Percentiles rank a stretch among this genome's conserved stretches.
Evolutionary conservation across 2,797 vertebrate genomes (phyloP).

Genomic region (Sebastes flavidus): DNA sequence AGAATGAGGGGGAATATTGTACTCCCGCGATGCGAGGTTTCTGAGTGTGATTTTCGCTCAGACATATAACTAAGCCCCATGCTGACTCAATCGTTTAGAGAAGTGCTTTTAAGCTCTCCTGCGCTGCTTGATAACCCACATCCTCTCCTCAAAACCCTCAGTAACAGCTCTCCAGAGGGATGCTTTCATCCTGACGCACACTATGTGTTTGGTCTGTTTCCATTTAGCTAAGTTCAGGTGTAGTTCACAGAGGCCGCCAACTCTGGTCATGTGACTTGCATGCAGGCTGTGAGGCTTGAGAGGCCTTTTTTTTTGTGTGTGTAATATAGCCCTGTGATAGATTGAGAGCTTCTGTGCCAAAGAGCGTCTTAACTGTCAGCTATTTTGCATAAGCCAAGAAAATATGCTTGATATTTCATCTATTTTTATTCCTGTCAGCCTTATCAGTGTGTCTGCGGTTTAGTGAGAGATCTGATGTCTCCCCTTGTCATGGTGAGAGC

Average conservation of each 20-base stretch:
- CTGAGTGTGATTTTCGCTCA: constrained; percentile 24
- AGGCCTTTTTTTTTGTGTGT: constrained; percentile 51
- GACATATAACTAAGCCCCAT: constrained; percentile 31
- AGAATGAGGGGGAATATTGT: constrained; percentile 13
- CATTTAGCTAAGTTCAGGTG: constrained; percentile 82
- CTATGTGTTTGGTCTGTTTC: constrained; percentile 79
- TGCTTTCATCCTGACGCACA: constrained; percentile 82
- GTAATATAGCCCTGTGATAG: constrained; percentile 59
- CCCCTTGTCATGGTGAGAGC: constrained; percentile 53
- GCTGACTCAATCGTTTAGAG: constrained; percentile 56
- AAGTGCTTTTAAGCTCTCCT: constrained; percentile 49
- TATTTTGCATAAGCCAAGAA: constrained; percentile 46
- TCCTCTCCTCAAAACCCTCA: constrained; percentile 65
- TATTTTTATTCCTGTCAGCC: constrained; percentile 52
- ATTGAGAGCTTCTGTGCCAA: constrained; percentile 54
- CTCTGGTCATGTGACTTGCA: constrained; percentile 69
- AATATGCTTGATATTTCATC: constrained; percentile 37
- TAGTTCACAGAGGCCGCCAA: constrained; percentile 75
- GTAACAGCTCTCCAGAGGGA: constrained; percentile 73
- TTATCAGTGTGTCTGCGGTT: constrained; percentile 43
- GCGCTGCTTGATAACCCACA: constrained; percentile 66
- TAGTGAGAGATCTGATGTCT: constrained; percentile 56
- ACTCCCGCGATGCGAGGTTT: neutral
- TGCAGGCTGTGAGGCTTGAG: constrained; percentile 52
- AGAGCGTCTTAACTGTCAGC: constrained; percentile 34